Evolutionary conservation across 2,888 invertebrate species (phyloP), one percentile per base, ranked within the genome.

Genomic region (Limenitis arthemis): DNA sequence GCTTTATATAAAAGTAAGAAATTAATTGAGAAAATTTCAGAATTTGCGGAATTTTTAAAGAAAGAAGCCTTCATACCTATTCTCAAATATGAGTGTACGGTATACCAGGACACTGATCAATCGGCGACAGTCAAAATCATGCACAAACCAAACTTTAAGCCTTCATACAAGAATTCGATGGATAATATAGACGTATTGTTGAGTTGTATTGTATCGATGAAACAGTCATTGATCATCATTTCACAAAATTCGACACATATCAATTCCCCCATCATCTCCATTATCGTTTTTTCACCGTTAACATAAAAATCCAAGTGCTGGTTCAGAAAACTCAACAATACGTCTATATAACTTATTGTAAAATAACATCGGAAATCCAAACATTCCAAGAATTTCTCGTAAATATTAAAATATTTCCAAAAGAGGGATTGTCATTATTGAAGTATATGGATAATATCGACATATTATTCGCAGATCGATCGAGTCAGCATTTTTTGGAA

Each of bases 391-490:
- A 83, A 42, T 87, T 87, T 54, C 79, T 96, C 33, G 73, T 88
- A 3, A 73, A 85, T 40, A 79, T 90, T 40, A 88, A 88, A 54
- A 90, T 92, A 58, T 88, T 93, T 56, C 78, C 84, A 1, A 56
- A 59, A 7, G 72, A 86, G 2, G 87, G 89, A 55, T 73, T 82
- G 32, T 88, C 90, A 1, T 83, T 96, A 46, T 72, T 90, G 1
- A 88, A 91, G 37, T 95, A 93, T 69, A 89, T 92, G 2, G 87
- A 89, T 30, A 91, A 94, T 72, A 89, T 95, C 52, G 93, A 95
- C 69, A 82, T 89, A 5, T 78, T 94, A 33, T 95, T 94, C 75
- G 91, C 93, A 33, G 90, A 92, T 66, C 93, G 93, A 66, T 91
- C 93, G 48, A 92, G 93, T 61, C 89, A 91, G 64, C 89, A 91